Evolutionary conservation across 1,140 invertebrate genomes (phyloP).

Genomic region (Pseudomyrmex dendroicus): DNA sequence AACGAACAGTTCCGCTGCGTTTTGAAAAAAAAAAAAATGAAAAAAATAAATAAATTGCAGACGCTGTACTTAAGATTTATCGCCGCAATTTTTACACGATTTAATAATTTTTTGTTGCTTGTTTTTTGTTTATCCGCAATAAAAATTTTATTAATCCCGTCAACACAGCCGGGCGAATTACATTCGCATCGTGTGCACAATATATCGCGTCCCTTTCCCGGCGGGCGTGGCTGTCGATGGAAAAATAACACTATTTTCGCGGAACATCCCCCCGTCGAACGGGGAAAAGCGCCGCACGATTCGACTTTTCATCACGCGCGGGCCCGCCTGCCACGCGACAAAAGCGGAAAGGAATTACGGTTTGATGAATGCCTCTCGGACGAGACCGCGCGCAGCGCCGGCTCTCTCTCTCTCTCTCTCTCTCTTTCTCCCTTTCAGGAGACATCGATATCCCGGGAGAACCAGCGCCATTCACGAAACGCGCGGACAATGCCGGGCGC

Average conservation of each 20-base stretch:
- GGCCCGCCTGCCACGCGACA: conserved; percentile 53
- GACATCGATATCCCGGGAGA: conserved; percentile 52
- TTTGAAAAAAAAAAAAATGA: background rate
- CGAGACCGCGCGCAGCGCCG: background rate
- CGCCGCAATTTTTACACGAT: no score
- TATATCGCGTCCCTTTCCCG: background rate
- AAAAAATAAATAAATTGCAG: background rate
- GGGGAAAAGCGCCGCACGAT: conserved; percentile 25
- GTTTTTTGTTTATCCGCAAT: background rate
- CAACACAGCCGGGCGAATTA: no score
- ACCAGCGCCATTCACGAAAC: conserved; percentile 41
- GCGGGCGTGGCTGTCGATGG: conserved; percentile 16
- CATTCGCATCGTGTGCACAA: no score
- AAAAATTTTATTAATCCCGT: background rate
- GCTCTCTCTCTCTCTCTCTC: background rate
- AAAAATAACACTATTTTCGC: conserved; percentile 42
- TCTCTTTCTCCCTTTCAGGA: conserved; percentile 2
- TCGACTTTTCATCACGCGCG: conserved; percentile 62
- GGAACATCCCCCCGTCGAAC: background rate
- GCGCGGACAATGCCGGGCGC: conserved; percentile 46
- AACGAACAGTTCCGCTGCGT: background rate
- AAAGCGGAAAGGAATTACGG: conserved; percentile 65
- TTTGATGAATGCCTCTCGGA: conserved; percentile 63
- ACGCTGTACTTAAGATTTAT: no score
- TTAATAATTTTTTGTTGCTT: background rate